A percentile compares a stretch with the other conserved stretches of the same genome.
Conservation (phyloP, 2,113 vertebrate genomes). For the Coregonus clupeaformis region DNA sequence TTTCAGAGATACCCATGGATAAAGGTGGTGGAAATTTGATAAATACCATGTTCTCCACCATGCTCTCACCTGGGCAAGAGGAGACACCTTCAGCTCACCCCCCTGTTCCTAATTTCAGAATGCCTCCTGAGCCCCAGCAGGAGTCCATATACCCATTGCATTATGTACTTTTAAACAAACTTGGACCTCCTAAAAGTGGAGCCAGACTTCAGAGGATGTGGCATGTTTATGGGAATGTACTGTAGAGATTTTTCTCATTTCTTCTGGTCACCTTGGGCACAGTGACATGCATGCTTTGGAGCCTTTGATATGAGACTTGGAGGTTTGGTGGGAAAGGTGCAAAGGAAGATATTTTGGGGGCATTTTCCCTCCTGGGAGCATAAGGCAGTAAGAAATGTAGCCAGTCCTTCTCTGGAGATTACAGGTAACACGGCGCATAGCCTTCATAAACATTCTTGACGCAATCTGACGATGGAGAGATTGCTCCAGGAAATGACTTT, state of each 20-base stretch:
- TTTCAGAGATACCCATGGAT: not conserved
- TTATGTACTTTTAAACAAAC: slow-evolving; percentile 71
- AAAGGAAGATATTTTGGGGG: slow-evolving; percentile 76
- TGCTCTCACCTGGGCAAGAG: not conserved
- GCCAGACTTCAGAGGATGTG: slow-evolving; percentile 72
- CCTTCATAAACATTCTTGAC: slow-evolving; percentile 75
- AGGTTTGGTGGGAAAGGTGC: slow-evolving; percentile 76
- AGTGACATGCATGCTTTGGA: slow-evolving; percentile 67
- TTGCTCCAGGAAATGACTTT: slow-evolving; percentile 74
- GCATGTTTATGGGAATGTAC: slow-evolving; percentile 63
- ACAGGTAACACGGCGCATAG: slow-evolving; percentile 75
- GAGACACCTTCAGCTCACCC: no score
- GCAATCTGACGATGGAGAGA: slow-evolving; percentile 72
- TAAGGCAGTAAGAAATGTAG: slow-evolving; percentile 69
- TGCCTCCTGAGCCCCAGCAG: slow-evolving; percentile 49
- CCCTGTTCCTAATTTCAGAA: slow-evolving; percentile 52
- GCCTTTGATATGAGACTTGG: slow-evolving; percentile 73
- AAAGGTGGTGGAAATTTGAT: not conserved
- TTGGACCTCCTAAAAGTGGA: slow-evolving; percentile 66
- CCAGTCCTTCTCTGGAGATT: slow-evolving; percentile 69
- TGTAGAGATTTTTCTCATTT: slow-evolving; percentile 72
- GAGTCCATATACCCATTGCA: slow-evolving; percentile 49
- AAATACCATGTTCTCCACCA: not conserved
- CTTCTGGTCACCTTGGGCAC: slow-evolving; percentile 73
- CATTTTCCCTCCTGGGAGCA: slow-evolving; percentile 71